Evolutionary conservation across 2,797 vertebrate genomes (phyloP).

Genomic region (Chrysocyon brachyurus): DNA sequence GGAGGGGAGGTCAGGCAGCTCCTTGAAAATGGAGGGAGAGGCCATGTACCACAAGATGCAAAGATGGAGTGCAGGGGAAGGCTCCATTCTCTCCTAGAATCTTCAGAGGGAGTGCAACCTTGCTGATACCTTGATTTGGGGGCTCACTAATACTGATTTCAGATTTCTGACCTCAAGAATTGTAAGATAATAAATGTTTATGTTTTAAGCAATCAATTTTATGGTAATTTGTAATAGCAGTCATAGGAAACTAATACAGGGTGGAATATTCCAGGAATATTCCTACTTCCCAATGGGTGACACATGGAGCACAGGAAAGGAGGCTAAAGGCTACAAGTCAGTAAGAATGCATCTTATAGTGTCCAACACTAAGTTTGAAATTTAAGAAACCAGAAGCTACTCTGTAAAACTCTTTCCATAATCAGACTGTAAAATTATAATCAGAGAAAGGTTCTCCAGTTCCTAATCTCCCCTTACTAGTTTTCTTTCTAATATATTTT

Average conservation of each 20-base stretch:
- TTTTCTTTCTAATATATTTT: slow-evolving; percentile 11
- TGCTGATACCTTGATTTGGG: neutral
- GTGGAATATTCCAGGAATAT: neutral
- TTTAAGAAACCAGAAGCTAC: neutral
- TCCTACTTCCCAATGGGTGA: too few species aligned
- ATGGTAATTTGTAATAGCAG: neutral
- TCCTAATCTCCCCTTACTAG: neutral
- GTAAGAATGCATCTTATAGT: neutral
- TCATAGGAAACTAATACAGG: neutral
- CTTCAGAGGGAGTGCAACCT: too few species aligned
- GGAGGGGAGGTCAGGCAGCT: neutral
- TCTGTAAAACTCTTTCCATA: neutral
- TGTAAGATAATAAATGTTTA: neutral
- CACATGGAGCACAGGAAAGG: neutral
- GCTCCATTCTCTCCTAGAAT: neutral
- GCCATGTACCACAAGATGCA: accelerated
- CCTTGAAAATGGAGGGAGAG: neutral
- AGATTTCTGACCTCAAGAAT: neutral
- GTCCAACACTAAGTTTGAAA: neutral
- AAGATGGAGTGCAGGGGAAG: neutral
- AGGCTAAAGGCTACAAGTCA: neutral
- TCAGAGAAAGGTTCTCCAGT: neutral
- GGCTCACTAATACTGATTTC: neutral
- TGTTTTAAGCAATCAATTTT: neutral
- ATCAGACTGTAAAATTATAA: neutral